These are phyloP conservation scores for Orchestes rusci DNA, from an alignment of 2,888 invertebrate species.

Conservation along the genomic window DNA sequence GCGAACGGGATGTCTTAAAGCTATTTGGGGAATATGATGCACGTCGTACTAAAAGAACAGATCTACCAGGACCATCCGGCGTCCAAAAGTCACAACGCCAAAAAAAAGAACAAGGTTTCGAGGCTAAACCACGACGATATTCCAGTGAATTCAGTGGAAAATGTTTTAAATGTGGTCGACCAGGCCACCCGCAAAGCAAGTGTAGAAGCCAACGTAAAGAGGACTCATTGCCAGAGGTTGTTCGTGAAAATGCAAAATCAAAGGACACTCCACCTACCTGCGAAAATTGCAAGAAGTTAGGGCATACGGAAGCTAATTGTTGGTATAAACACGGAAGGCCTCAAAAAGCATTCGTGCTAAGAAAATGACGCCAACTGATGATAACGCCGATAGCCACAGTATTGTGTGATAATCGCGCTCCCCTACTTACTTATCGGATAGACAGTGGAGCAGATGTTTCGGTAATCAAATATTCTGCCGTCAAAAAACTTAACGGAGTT, in stretches of 20 bases:
- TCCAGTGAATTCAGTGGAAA: no score
- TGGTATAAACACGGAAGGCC: conserved; percentile 23
- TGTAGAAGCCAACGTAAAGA: no score
- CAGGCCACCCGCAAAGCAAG: conserved; percentile 9
- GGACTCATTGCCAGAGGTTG: no score
- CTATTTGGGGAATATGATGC: conserved; percentile 22
- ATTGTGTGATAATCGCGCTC: conserved; percentile 15
- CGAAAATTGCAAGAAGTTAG: conserved; percentile 21
- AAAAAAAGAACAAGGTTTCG: no score
- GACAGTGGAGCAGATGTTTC: conserved; percentile 26
- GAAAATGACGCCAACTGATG: conserved; percentile 6
- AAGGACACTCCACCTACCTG: conserved; percentile 8
- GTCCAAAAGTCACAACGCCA: no score
- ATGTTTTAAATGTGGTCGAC: conserved; percentile 10
- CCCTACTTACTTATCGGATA: conserved; percentile 21
- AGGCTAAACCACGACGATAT: no score
- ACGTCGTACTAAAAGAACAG: no score
- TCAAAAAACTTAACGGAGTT: no score
- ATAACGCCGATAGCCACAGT: conserved; percentile 23
- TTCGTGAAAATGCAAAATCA: no score
- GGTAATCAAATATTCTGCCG: no score
- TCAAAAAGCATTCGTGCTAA: conserved; percentile 14
- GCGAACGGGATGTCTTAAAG: no score
- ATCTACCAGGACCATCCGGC: no score
- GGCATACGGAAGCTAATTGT: conserved; percentile 21